Percentiles rank a stretch among this genome's conserved stretches.
phyloP scores from a whole-genome alignment of 2,888 invertebrate species.

The Pheosia tremula region DNA sequence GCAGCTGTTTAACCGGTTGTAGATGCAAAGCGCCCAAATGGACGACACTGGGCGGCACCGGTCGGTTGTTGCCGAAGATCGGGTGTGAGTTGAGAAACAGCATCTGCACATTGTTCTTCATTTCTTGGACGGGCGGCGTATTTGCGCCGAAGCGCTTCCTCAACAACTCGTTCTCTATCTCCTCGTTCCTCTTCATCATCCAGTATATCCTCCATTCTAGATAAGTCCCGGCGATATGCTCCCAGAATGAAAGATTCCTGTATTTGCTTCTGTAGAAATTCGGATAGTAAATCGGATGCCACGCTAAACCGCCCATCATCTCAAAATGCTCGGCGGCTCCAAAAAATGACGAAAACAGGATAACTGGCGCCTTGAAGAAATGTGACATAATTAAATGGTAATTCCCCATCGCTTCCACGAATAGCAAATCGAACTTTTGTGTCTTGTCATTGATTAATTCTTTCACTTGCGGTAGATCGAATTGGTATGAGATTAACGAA shows the following conservation, averaged over 20 bases:
- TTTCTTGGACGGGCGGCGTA: constrained; percentile 35
- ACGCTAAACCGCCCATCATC: constrained; percentile 35
- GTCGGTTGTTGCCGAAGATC: constrained; percentile 44
- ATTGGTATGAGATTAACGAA: constrained; percentile 12
- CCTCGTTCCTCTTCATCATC: constrained; percentile 13
- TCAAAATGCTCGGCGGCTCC: constrained; percentile 33
- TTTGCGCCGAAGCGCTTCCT: constrained; percentile 39
- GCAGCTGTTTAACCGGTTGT: constrained; percentile 39
- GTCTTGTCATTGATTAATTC: constrained; percentile 36
- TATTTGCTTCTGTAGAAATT: constrained; percentile 29
- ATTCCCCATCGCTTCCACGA: constrained; percentile 38
- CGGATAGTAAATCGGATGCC: constrained; percentile 41
- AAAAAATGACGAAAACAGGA: constrained; percentile 41
- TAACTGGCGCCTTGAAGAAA: constrained; percentile 42
- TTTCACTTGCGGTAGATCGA: constrained; percentile 25
- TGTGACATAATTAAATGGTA: constrained; percentile 37
- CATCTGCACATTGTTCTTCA: constrained; percentile 44
- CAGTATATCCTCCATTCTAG: constrained; percentile 29
- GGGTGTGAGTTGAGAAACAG: constrained; percentile 45
- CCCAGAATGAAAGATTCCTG: constrained; percentile 24
- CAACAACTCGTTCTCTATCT: constrained; percentile 32
- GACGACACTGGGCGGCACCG: constrained; percentile 47
- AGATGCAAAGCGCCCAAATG: constrained; percentile 45
- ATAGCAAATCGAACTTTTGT: constrained; percentile 48
- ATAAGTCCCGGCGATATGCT: constrained; percentile 31